Evolutionary conservation across 2,113 vertebrate genomes (phyloP).

Genomic region (Lonchura striata): DNA sequence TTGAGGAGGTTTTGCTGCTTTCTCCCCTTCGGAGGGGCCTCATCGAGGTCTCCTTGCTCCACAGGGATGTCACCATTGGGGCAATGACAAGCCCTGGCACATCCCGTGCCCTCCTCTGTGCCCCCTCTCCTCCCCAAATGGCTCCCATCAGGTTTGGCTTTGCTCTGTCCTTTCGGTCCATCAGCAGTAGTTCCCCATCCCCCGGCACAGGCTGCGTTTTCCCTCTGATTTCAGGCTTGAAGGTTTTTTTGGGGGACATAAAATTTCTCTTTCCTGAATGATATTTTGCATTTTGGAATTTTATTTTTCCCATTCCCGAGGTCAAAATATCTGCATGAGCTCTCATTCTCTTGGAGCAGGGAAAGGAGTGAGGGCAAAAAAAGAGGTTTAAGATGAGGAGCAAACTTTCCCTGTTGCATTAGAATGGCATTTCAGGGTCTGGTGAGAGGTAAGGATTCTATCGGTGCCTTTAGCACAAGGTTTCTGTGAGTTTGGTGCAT

Average conservation of each 20-base stretch:
- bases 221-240: neutral
- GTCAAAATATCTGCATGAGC: neutral
- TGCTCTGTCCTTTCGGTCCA: neutral
- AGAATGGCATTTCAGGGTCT: neutral
- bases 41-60: neutral
- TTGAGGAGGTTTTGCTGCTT: neutral
- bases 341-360: neutral
- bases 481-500: neutral
- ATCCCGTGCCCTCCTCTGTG: neutral
- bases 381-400: neutral
- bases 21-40: neutral
- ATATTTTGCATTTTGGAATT: neutral
- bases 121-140: neutral
- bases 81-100: neutral
- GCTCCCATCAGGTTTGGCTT: neutral
- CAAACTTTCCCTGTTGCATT: conserved; percentile 38
- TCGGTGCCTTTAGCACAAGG: neutral
- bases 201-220: neutral
- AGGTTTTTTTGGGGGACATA: neutral
- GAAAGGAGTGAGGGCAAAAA: neutral
- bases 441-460: neutral
- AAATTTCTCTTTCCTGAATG: neutral
- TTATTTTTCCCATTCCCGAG: neutral
- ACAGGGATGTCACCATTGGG: neutral
- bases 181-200: neutral